Conservation (phyloP, 2,113 vertebrate species). For the Gymnorhina tibicen region DNA sequence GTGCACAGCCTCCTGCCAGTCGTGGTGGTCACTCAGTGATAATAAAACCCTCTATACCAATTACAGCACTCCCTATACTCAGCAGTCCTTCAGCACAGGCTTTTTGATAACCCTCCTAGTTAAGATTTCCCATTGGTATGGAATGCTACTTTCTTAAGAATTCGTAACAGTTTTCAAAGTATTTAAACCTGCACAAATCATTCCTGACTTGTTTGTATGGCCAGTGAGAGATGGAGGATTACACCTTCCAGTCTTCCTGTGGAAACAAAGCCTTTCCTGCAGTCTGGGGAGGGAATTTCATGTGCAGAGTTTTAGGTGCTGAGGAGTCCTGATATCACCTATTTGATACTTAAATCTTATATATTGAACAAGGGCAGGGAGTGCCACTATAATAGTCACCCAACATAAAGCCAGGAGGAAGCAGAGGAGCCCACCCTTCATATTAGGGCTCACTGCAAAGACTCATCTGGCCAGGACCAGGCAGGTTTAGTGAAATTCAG, state of each 20-base stretch:
- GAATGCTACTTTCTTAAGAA: neutral
- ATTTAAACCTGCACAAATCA: neutral
- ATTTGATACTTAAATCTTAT: neutral
- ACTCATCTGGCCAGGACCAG: neutral
- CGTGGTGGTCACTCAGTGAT: fast-evolving
- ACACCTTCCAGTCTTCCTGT: neutral
- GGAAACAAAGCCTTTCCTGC: neutral
- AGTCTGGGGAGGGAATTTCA: neutral
- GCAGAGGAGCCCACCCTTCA: fast-evolving
- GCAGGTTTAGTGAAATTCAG: neutral
- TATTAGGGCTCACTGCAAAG: neutral
- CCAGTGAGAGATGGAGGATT: neutral
- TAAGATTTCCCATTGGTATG: neutral
- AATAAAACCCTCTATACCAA: neutral
- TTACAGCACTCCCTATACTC: neutral
- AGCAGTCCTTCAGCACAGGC: neutral
- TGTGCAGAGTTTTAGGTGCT: neutral
- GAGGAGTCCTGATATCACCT: neutral
- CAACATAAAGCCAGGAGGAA: neutral
- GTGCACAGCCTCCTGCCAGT: neutral
- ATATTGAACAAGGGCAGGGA: neutral
- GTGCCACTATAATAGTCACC: neutral
- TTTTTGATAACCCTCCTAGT: neutral
- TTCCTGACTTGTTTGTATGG: neutral
- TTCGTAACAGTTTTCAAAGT: neutral